phyloP scores from a whole-genome alignment of 2,113 vertebrate species.

The Helogale parvula region DNA sequence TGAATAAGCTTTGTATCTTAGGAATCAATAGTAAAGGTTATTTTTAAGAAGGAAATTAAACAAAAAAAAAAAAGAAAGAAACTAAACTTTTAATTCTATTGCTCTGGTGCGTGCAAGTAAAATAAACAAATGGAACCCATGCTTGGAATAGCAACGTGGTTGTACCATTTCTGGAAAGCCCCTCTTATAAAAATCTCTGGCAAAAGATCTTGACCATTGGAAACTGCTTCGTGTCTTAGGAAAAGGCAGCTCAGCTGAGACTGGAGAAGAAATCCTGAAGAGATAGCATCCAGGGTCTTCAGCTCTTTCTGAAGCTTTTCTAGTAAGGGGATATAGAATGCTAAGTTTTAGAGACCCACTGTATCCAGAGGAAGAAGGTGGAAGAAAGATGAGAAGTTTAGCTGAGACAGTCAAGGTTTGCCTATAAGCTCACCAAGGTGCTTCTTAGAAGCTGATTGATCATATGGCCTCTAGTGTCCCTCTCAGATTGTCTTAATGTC shows the following conservation, averaged over 20 bases:
- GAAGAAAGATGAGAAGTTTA: neutral
- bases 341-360: neutral
- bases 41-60: neutral
- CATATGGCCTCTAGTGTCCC: neutral
- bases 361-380: neutral
- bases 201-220: constrained; percentile 81
- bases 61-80: neutral
- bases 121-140: neutral
- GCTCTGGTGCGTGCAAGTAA: neutral
- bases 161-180: constrained; percentile 78
- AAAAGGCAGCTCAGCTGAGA: constrained; percentile 76
- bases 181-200: constrained; percentile 72
- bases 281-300: constrained; percentile 39
- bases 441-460: neutral
- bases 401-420: neutral
- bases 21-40: neutral
- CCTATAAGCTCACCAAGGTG: neutral
- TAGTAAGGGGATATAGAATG: neutral
- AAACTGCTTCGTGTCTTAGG: constrained; percentile 73
- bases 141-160: neutral
- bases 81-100: neutral
- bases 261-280: constrained; percentile 66
- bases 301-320: constrained; percentile 71
- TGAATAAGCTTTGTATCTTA: neutral
- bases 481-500: neutral